Conservation (phyloP, 2,888 invertebrate species). For the Heliconius aoede region DNA sequence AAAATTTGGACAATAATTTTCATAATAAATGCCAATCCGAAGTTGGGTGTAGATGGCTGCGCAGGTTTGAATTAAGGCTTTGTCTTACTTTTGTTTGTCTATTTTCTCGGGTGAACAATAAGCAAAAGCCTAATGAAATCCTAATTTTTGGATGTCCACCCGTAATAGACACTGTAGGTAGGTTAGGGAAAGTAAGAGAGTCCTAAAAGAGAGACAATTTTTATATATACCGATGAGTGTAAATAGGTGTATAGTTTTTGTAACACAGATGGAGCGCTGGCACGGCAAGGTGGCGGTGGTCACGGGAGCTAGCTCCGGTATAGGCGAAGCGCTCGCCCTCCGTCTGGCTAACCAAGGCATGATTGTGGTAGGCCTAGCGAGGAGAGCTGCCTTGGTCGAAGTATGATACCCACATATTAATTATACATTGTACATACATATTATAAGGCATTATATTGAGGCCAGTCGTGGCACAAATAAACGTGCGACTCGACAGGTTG, state of each 20-base stretch:
- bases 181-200: too few species aligned
- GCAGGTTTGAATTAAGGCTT: too few species aligned
- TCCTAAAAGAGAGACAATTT: too few species aligned
- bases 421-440: background rate
- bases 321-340: constrained; percentile 73
- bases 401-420: constrained; percentile 50
- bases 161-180: too few species aligned
- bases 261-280: constrained; percentile 80
- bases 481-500: too few species aligned
- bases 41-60: too few species aligned
- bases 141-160: too few species aligned
- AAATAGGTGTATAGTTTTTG: background rate
- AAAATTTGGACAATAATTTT: too few species aligned
- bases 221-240: background rate
- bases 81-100: too few species aligned
- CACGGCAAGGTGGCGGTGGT: constrained; percentile 84
- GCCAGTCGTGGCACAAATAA: background rate
- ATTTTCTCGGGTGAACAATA: too few species aligned
- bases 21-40: too few species aligned
- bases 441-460: background rate
- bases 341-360: constrained; percentile 67
- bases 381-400: constrained; percentile 55
- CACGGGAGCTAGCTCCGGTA: constrained; percentile 86
- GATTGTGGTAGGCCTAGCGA: constrained; percentile 62
- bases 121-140: too few species aligned